Conservation (phyloP, 2,888 invertebrate genomes). For the Epinotia nisella region DNA sequence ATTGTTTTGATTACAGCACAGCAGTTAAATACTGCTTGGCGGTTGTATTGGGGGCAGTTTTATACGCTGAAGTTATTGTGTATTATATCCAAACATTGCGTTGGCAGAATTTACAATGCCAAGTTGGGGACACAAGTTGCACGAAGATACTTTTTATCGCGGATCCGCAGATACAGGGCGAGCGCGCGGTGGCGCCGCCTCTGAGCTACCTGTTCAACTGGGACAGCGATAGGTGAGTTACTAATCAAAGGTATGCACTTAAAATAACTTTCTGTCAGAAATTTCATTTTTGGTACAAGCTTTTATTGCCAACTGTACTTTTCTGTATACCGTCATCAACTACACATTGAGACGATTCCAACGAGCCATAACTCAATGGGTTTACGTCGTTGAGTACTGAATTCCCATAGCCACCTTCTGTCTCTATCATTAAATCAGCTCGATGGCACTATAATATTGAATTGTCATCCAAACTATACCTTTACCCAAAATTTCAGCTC, state of each 20-base stretch:
- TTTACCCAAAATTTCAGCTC: too few relatives aligned
- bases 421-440: too few relatives aligned
- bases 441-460: too few relatives aligned
- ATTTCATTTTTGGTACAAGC: too few relatives aligned
- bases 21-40: constrained; percentile 67
- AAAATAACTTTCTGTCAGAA: too few relatives aligned
- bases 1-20: constrained; percentile 59
- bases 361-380: too few relatives aligned
- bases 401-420: too few relatives aligned
- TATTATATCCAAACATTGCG: constrained; percentile 73
- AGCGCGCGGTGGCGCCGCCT: constrained; percentile 87
- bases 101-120: constrained; percentile 80
- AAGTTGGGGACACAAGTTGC: constrained; percentile 74
- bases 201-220: constrained; percentile 90
- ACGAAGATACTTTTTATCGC: constrained; percentile 90
- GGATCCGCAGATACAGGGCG: constrained; percentile 97
- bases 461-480: too few relatives aligned
- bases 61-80: constrained; percentile 85
- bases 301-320: too few relatives aligned
- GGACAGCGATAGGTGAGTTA: constrained; percentile 93
- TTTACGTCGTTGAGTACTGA: too few relatives aligned
- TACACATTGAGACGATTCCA: too few relatives aligned
- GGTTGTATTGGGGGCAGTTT: constrained; percentile 57
- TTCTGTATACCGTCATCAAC: too few relatives aligned
- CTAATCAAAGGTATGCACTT: neutral